Percentiles rank a stretch among this genome's conserved stretches.
These are phyloP conservation scores for Danaus chrysippus DNA, from an alignment of 2,888 invertebrate species.

Conservation along the genomic window DNA sequence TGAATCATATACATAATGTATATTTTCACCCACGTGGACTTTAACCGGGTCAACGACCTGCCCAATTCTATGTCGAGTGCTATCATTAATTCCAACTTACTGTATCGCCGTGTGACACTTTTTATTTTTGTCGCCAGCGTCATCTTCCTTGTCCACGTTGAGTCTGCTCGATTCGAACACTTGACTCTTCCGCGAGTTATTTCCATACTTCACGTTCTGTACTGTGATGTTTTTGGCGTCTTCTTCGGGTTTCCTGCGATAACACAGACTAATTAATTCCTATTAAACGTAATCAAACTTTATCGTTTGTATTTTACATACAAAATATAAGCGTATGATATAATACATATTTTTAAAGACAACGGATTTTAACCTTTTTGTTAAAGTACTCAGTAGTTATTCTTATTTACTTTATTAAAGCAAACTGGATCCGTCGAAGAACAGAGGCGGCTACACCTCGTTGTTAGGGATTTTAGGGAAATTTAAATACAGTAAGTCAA, in stretches of 20 bases:
- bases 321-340: slow-evolving; percentile 10
- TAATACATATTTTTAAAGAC: neutral
- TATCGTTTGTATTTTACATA: neutral
- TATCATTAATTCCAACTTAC: slow-evolving; percentile 53
- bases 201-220: slow-evolving; percentile 69
- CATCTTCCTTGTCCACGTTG: slow-evolving; percentile 87
- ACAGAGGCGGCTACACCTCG: too few species aligned
- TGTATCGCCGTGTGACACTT: slow-evolving; percentile 62
- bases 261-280: slow-evolving; percentile 36
- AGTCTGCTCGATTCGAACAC: slow-evolving; percentile 85
- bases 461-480: too few species aligned
- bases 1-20: too few species aligned
- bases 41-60: too few species aligned
- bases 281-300: slow-evolving; percentile 9
- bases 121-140: slow-evolving; percentile 82
- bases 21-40: too few species aligned
- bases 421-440: too few species aligned
- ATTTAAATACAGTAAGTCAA: too few species aligned
- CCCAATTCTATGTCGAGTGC: too few species aligned
- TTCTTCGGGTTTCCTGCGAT: slow-evolving; percentile 75
- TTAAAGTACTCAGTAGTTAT: neutral
- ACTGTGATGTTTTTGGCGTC: slow-evolving; percentile 71
- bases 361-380: neutral
- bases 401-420: too few species aligned
- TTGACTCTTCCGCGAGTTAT: slow-evolving; percentile 79